Conservation (phyloP, 2,888 invertebrate genomes). For the Mythimna impura region DNA sequence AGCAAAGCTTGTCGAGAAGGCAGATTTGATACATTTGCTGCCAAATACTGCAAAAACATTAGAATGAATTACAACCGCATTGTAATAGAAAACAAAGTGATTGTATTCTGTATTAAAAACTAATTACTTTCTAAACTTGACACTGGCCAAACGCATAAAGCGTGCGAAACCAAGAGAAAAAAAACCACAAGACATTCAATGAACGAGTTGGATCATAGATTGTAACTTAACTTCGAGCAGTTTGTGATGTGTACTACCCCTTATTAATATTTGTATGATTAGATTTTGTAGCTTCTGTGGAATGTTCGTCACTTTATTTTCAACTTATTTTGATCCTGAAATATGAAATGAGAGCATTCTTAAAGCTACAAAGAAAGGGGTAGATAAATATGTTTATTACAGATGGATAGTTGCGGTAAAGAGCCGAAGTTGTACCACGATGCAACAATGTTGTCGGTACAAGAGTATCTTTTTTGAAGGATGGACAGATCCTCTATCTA, state of each 20-base stretch:
- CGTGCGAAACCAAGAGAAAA: no score
- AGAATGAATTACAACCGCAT: no score
- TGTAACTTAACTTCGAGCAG: not conserved
- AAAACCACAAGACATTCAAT: not conserved
- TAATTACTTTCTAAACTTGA: no score
- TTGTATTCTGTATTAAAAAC: no score
- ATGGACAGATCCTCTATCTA: not conserved
- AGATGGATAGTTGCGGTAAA: not conserved
- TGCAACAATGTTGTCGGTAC: not conserved
- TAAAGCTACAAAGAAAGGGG: conserved; percentile 33
- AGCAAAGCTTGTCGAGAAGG: no score
- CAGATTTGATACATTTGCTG: no score
- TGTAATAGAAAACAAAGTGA: no score
- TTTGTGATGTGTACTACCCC: conserved; percentile 20
- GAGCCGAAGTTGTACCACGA: not conserved
- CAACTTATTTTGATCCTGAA: conserved; percentile 41
- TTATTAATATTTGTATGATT: not conserved
- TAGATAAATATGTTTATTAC: not conserved
- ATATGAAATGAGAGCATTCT: conserved; percentile 53
- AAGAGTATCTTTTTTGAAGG: not conserved
- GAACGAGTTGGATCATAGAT: not conserved
- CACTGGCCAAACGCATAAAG: no score
- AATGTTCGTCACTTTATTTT: conserved; percentile 52
- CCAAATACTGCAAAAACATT: no score
- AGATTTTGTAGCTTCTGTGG: conserved; percentile 35